A percentile compares a stretch with the other conserved stretches of the same genome.
Conservation (phyloP, 2,113 vertebrate genomes). For the Thamnaconus septentrionalis region DNA sequence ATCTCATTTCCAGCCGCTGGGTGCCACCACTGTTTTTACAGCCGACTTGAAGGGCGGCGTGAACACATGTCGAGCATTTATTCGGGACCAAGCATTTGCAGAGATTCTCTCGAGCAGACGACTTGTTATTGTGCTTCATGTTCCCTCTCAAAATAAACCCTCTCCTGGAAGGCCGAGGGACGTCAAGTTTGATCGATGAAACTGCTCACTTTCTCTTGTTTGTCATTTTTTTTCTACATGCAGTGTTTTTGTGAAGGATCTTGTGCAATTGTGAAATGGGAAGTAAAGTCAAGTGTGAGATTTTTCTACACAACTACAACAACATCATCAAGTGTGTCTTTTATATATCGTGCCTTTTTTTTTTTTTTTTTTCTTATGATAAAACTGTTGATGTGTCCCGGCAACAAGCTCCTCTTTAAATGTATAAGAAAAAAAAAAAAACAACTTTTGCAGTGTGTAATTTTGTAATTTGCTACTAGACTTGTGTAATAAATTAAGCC, state of each 20-base stretch:
- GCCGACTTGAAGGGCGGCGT: too few species aligned
- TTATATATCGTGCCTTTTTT: not conserved
- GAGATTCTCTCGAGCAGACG: conserved; percentile 3
- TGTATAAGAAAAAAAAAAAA: conserved; percentile 34
- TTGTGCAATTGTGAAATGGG: conserved; percentile 7
- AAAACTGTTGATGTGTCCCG: conserved; percentile 15
- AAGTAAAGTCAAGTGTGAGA: not conserved
- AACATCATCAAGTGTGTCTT: not conserved
- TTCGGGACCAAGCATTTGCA: too few species aligned
- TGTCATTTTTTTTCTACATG: not conserved
- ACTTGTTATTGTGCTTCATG: conserved; percentile 1
- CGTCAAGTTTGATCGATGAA: conserved; percentile 6
- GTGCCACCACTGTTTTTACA: not conserved
- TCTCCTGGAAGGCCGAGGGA: conserved; percentile 8
- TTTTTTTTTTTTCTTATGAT: conserved; percentile 26
- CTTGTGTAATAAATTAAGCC: conserved; percentile 57
- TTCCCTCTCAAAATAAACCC: not conserved
- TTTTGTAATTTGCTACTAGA: conserved; percentile 52
- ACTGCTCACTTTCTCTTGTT: not conserved
- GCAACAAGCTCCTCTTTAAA: conserved; percentile 25
- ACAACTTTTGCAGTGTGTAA: conserved; percentile 29
- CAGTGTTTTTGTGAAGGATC: conserved; percentile 16
- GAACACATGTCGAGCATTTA: not conserved
- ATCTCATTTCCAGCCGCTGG: not conserved
- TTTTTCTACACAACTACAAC: too few species aligned